These are phyloP conservation scores for Cosmia pyralina DNA, from an alignment of 2,888 invertebrate species.

Conservation along the genomic window DNA sequence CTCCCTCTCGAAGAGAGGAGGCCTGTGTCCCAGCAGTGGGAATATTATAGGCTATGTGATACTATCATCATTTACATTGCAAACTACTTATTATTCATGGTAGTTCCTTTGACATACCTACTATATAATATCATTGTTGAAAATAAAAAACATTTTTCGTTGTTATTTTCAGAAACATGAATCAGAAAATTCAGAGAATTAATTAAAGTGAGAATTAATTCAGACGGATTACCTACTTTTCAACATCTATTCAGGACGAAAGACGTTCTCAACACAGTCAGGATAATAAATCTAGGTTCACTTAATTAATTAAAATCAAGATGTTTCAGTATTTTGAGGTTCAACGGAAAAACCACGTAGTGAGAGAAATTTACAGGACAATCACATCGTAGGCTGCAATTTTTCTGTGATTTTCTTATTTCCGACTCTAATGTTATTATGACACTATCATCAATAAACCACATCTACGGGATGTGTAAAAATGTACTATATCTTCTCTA, in stretches of 20 bases:
- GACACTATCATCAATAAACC: not conserved
- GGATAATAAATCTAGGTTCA: not conserved
- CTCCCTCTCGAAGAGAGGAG: too few species aligned
- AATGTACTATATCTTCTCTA: not conserved
- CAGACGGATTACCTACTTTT: slow-evolving; percentile 1
- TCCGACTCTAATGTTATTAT: not conserved
- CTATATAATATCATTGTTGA: not conserved
- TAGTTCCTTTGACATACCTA: not conserved
- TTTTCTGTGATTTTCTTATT: not conserved
- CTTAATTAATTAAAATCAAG: not conserved
- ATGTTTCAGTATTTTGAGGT: not conserved
- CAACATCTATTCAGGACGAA: not conserved
- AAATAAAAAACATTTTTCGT: not conserved
- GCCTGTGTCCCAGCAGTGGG: too few species aligned
- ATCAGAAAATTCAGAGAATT: not conserved
- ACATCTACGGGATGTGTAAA: not conserved
- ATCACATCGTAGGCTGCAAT: not conserved
- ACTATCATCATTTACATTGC: not conserved
- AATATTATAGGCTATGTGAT: too few species aligned
- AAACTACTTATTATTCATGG: slow-evolving; percentile 3
- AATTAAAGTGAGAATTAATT: not conserved
- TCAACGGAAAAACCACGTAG: not conserved
- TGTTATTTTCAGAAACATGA: not conserved
- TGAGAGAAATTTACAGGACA: not conserved
- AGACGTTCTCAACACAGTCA: not conserved